A percentile compares a stretch with the other conserved stretches of the same genome.
phyloP scores from a whole-genome alignment of 2,888 invertebrate genomes.

The Empis livida region DNA sequence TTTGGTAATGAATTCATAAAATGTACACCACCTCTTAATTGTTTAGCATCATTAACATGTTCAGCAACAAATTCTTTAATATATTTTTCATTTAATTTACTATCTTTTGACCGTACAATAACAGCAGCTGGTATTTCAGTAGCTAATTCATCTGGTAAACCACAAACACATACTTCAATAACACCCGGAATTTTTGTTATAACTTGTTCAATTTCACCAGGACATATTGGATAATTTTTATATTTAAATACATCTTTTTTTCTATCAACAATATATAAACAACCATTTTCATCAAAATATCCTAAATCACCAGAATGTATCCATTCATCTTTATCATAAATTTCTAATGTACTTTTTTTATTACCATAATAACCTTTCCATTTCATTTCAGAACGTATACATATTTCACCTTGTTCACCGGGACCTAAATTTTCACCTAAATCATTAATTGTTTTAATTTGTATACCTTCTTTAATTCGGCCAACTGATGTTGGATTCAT shows the following conservation, averaged over 20 bases:
- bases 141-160: conserved; percentile 13
- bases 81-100: conserved; percentile 9
- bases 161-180: conserved; percentile 14
- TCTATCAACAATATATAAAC: conserved; percentile 15
- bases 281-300: conserved; percentile 15
- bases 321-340: conserved; percentile 15
- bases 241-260: conserved; percentile 20
- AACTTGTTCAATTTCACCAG: conserved; percentile 16
- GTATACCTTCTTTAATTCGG: conserved; percentile 18
- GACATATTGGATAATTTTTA: conserved; percentile 15
- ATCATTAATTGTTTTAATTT: conserved; percentile 15
- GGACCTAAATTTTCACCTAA: conserved; percentile 8
- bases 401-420: conserved; percentile 15
- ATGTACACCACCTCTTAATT: conserved; percentile 15
- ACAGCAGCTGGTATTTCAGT: conserved; percentile 15
- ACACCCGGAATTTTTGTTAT: conserved; percentile 14
- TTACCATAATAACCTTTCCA: conserved; percentile 16
- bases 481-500: conserved; percentile 20
- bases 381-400: conserved; percentile 6
- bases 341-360: conserved; percentile 8
- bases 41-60: conserved; percentile 16
- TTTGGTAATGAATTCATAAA: conserved; percentile 14
- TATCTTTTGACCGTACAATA: conserved; percentile 8
- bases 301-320: conserved; percentile 18
- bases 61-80: conserved; percentile 11